Conservation (phyloP, 1,140 invertebrate genomes). For the Heliconius congener region DNA sequence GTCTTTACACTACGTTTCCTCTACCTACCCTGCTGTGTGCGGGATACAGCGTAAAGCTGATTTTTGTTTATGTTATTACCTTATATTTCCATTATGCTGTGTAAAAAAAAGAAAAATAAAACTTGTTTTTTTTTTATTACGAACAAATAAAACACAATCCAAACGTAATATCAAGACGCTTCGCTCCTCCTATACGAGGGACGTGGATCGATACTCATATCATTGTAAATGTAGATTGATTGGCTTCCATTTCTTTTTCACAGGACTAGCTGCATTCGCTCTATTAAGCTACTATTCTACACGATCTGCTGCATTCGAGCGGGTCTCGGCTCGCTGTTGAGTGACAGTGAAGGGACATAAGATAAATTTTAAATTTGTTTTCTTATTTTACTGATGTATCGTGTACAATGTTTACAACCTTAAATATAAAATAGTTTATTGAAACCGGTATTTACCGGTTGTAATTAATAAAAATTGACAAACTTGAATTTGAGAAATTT, state of each 20-base stretch:
- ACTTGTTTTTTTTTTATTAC: neutral
- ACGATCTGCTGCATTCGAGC: slow-evolving; percentile 44
- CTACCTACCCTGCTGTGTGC: no score
- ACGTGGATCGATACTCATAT: slow-evolving; percentile 72
- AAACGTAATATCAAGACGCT: slow-evolving; percentile 53
- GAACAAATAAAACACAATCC: neutral
- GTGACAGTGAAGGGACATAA: neutral
- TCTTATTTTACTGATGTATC: neutral
- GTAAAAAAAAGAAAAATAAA: neutral
- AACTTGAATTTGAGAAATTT: no score
- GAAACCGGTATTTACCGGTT: no score
- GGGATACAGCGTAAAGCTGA: no score
- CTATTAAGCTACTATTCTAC: slow-evolving; percentile 65
- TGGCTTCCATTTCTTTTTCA: slow-evolving; percentile 72
- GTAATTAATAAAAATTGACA: no score
- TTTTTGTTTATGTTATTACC: no score
- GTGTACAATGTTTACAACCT: neutral
- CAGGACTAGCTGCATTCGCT: slow-evolving; percentile 48
- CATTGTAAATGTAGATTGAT: slow-evolving; percentile 80
- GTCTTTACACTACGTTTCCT: no score
- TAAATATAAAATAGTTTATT: neutral
- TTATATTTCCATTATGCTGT: no score
- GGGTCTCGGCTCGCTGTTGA: slow-evolving; percentile 2
- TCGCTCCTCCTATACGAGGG: slow-evolving; percentile 33
- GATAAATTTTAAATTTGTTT: neutral